Evolutionary conservation across 2,888 invertebrate species (phyloP), one percentile per base, ranked within the genome.

Genomic region (Caenorhabditis parvicauda): DNA sequence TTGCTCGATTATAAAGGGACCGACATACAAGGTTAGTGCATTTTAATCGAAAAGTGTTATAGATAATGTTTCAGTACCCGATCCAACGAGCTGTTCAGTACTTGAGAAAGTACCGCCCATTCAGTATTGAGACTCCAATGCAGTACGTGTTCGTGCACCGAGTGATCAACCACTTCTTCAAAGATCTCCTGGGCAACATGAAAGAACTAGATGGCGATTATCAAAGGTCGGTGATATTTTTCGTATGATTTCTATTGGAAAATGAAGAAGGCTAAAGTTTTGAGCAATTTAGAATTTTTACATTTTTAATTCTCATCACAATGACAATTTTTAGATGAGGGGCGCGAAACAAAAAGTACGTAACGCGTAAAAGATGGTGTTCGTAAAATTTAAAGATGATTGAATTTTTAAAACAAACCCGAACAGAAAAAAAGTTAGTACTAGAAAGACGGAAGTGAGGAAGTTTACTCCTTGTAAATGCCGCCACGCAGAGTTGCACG

Each of bases 101-200:
- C 51, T 59, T 79, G 6, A 70, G 79, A 5, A 64, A 71, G 9
- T 59, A 61, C 27, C 76, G 79, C 7, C 62, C 79, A 6, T 79
- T 75, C 54, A 43, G 70, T 29, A 64, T 79, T 46, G 79, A 79
- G 54, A 79, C 79, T 4, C 79, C 79, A 22, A 76, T 79, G 76
- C 79, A 79, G 45, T 70, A 63, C 45, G 47, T 70, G 0, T 70
- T 62, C 32, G 59, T 70, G 1, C 66, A 67, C 43, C 62, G 70
- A 3, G 50, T 75, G 12, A 70, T 79, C 25, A 61, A 63, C 21
- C 61, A 71, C 54, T 79, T 79, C 57, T 70, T 76, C 58, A 64
- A 67, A 1, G 64, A 67, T 29, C 24, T 67, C n/a, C 54, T 61
- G 22, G 70, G 74, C 4, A 52, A 56, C 6, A 59, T 69, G 2